These are phyloP conservation scores for Hephaestus fuliginosus DNA, from an alignment of 2,797 vertebrate genomes.

Conservation along the genomic window DNA sequence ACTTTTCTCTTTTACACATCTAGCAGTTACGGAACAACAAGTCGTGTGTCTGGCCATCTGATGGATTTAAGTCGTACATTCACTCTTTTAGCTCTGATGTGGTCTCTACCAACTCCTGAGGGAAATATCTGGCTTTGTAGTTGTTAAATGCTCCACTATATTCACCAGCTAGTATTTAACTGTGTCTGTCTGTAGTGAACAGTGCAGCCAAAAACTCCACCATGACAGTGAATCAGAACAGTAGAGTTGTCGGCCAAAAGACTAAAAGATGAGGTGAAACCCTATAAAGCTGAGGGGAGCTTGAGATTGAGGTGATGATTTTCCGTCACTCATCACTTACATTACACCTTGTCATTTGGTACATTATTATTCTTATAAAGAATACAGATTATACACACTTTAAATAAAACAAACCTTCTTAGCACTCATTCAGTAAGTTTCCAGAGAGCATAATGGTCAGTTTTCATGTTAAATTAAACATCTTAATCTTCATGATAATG, in stretches of 20 bases:
- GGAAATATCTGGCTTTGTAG: neutral
- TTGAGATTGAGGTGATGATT: neutral
- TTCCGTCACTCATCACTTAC: neutral
- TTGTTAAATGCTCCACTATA: conserved; percentile 1
- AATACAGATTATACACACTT: neutral
- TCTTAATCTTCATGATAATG: neutral
- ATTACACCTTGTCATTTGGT: neutral
- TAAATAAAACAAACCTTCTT: neutral
- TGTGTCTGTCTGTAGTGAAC: too few species aligned
- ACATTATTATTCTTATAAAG: neutral
- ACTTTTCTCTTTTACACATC: neutral
- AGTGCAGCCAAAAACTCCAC: neutral
- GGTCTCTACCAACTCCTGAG: conserved; percentile 1
- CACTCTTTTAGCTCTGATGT: neutral
- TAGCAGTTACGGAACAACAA: neutral
- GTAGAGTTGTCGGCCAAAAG: neutral
- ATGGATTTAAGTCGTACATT: neutral
- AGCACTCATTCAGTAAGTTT: neutral
- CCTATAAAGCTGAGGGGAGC: neutral
- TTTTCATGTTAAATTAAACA: neutral
- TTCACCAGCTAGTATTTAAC: neutral
- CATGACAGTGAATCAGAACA: neutral
- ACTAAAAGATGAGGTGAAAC: neutral
- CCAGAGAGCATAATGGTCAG: neutral
- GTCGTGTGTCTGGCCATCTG: too few species aligned